Evolutionary conservation across 2,888 invertebrate genomes (phyloP), one percentile per base, ranked within the genome.

Genomic region (Drosophila anceps): DNA sequence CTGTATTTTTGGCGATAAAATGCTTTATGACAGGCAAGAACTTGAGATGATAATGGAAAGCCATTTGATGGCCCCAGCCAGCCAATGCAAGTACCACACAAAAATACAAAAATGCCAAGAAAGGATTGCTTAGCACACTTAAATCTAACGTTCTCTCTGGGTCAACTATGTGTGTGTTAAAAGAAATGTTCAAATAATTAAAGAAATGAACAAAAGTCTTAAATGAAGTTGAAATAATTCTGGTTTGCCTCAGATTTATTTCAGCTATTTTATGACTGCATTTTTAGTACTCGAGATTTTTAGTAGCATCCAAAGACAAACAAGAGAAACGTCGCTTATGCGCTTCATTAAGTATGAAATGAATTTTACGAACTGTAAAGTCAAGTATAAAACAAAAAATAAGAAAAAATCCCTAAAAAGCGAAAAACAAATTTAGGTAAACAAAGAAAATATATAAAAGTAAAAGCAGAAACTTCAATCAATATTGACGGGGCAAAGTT

Each of bases 31-130:
- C 78, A 20, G 39, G 31, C 78, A n/a, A 74, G 79, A 78, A 78
- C 68, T 78, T 78, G 78, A 78, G 78, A 74, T 78, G 77, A 78
- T 78, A 78, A 78, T 78, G 74, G 77, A 78, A 78, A 78, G 78
- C 60, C 62, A 78, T 77, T 68, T 68, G 62, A 78, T 78, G 74
- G 67, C 35, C 67, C 61, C 24, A 55, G 61, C 55, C 31, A 63
- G 69, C 62, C 50, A 73, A 59, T 67, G 73, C 48, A 64, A 64
- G 71, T 67, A 58, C 51, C 50, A 13, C 20, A 44, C 27, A 51
- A 5, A 63, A 60, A 39, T 27, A 44, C 27, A 51, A 5, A 63
- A 60, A 39, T 27, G 24, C 43, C 33, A 58, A 15, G 54, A 73
- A 77, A 73, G 78, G 73, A 73, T 77, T 77, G 53, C 62, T 55